A percentile compares a stretch with the other conserved stretches of the same genome.
phyloP scores from a whole-genome alignment of 2,888 invertebrate species.

The Sericinus montela region DNA sequence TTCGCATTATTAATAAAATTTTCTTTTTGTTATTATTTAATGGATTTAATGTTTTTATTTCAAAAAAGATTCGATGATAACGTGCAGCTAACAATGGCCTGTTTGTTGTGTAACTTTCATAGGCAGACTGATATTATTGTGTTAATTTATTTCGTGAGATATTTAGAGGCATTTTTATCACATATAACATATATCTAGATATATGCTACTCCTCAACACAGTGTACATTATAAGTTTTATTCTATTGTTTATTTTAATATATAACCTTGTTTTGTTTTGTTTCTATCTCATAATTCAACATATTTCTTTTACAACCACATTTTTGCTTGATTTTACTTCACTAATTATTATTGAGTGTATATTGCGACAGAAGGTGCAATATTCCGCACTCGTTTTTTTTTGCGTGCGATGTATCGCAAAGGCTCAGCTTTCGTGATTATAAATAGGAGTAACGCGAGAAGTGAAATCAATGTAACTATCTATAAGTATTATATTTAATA shows the following conservation, averaged over 20 bases:
- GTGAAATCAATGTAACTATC: conserved; percentile 61
- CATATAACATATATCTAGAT: background rate
- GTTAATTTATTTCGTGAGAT: conserved; percentile 24
- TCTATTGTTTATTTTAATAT: too few relatives aligned
- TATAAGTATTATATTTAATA: conserved; percentile 73
- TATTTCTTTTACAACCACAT: background rate
- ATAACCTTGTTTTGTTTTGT: too few relatives aligned
- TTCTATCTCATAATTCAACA: too few relatives aligned
- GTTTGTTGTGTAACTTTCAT: conserved; percentile 43
- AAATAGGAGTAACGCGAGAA: conserved; percentile 25
- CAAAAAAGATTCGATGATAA: background rate
- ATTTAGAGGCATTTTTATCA: background rate
- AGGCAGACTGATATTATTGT: conserved; percentile 48
- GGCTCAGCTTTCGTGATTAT: conserved; percentile 21
- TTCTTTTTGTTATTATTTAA: too few relatives aligned
- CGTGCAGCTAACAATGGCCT: conserved; percentile 44
- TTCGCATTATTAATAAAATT: too few relatives aligned
- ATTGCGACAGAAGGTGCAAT: conserved; percentile 5
- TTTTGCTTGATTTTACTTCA: conserved; percentile 17
- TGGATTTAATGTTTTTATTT: too few relatives aligned
- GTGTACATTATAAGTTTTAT: too few relatives aligned
- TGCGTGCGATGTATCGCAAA: conserved; percentile 14
- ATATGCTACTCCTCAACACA: background rate
- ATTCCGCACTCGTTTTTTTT: conserved; percentile 19
- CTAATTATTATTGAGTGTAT: background rate